Base-by-base conservation (phyloP, 2,888 invertebrate species). In the Lacanobia wlatinum region DNA sequence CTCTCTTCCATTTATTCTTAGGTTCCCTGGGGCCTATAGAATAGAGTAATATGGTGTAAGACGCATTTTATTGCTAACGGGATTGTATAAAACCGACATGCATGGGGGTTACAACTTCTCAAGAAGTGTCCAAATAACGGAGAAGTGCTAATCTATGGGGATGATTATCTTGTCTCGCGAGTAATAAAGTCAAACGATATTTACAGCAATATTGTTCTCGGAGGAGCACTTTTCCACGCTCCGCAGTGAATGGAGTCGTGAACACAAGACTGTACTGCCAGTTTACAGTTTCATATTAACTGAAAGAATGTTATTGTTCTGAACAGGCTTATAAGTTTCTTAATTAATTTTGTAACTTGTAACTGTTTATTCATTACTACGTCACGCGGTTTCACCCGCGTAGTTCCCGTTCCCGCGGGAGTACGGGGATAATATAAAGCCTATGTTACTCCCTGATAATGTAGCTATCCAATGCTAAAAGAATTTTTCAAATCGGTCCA, bases 181-280 rank as follows among this genome's bases (percentile, higher is more conserved):
- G 34, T 59, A 48, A 52, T 80, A 50, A 56, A 66, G 66, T 66
- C 80, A 61, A 53, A 62, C 14, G 5, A 81, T 53, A 68, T 76
- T 76, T 59, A 76, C 60, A 63, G 23, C 69, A 52, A 68, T 46
- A 70, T 81, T 63, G 70, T 78, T 78, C 46, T 55, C 40, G 2
- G 23, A 60, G 43, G 50, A 68, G 43, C 9, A 56, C 23, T 46
- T 61, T 81, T 53, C 78, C 78, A 81, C 77, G 82, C 77, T 69
- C 18, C 3, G 52, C 34, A n/a, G 56, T 28, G 55, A 50, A 40
- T 74, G 34, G 50, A 28, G 21, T 40, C 21, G 2, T 28, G 46
- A 59, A 59, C 76, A 59, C 9, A 18, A 58, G 50, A 40, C 21
- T 53, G 55, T 34, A 16, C 40, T 12, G 9, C 14, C 58, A 8